Evolutionary conservation across 1,140 invertebrate genomes (phyloP), one percentile per base, ranked within the genome.

Genomic region (Steinernema feltiae): DNA sequence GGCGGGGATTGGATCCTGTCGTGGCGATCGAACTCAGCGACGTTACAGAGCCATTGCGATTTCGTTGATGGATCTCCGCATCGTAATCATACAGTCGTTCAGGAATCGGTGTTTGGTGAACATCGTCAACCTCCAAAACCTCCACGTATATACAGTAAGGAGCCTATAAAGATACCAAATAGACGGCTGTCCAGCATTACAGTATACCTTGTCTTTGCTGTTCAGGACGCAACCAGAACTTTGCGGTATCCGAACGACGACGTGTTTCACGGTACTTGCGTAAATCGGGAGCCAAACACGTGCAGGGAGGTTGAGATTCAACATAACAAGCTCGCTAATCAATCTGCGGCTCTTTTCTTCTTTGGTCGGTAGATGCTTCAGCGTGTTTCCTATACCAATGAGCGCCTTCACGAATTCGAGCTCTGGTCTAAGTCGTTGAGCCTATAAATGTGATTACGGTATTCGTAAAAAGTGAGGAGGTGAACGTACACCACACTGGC

Each of bases 101-200:
- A 27, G 53, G 53, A 63, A 63, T 63, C 53, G 53, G 53, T 63
- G 24, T 27, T 63, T 63, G 53, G 24, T 63, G 53, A 3, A 63
- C 53, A 27, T 90, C 91, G 78, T 92, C 80, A 53, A 94, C 90
- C 84, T 97, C 93, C 30, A 98, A 88, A 1, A 96, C 93, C 89
- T 99, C 97, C 32, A 97, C 92, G 87, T 98, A 99, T 82, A 99
- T 92, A 84, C 98, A 93, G 87, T 96, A 99, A 0, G 97, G 97
- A 53, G 96, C 94, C 92, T 94, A 86, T 31, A 87, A 88, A 63
- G 72, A 41, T 41, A 63, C 24, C 7, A 7, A 15, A 3, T 63
- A 63, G 3, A 63, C 15, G 15, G 41, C 7, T 46, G 7, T 46
- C 7, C 7, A 46, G n/a, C 41, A 63, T 15, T 7, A 3, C 53